Conservation (phyloP, 2,888 invertebrate species). For the Acholoe squamosa region DNA sequence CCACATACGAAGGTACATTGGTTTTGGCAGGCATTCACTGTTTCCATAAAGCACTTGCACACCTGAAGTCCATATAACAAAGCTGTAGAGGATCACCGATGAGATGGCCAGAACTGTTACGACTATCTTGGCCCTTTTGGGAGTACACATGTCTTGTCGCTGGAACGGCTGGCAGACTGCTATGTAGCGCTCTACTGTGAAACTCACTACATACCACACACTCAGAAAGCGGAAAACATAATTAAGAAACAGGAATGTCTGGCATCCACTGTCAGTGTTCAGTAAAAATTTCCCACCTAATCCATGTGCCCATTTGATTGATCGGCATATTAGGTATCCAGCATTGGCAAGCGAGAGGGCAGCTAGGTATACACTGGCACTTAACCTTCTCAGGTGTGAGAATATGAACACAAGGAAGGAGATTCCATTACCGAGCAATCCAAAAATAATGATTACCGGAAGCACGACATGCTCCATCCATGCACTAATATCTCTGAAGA, state of each 20-base stretch:
- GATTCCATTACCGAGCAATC: slow-evolving; percentile 62
- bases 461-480: slow-evolving; percentile 52
- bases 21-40: slow-evolving; percentile 27
- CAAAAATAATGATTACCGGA: slow-evolving; percentile 63
- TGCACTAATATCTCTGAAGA: slow-evolving; percentile 31
- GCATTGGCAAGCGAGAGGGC: slow-evolving; percentile 59
- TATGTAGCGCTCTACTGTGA: slow-evolving; percentile 92
- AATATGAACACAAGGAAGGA: slow-evolving; percentile 63
- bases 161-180: slow-evolving; percentile 90
- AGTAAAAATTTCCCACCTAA: slow-evolving; percentile 21
- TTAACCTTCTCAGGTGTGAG: slow-evolving; percentile 60
- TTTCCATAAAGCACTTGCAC: slow-evolving; percentile 1
- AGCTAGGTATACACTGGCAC: slow-evolving; percentile 65
- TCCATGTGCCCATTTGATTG: slow-evolving; percentile 49
- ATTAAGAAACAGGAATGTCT: slow-evolving; percentile 75
- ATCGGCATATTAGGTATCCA: slow-evolving; percentile 57
- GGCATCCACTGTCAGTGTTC: slow-evolving; percentile 58
- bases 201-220: slow-evolving; percentile 93
- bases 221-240: slow-evolving; percentile 74
- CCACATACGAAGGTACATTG: slow-evolving; percentile 5
- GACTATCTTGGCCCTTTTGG: slow-evolving; percentile 59
- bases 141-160: slow-evolving; percentile 62
- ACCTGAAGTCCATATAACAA: slow-evolving; percentile 63
- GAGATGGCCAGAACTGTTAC: slow-evolving; percentile 33
- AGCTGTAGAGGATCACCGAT: slow-evolving; percentile 50